Conservation (phyloP, 1,140 invertebrate species). For the Mactra quadrangularis region DNA sequence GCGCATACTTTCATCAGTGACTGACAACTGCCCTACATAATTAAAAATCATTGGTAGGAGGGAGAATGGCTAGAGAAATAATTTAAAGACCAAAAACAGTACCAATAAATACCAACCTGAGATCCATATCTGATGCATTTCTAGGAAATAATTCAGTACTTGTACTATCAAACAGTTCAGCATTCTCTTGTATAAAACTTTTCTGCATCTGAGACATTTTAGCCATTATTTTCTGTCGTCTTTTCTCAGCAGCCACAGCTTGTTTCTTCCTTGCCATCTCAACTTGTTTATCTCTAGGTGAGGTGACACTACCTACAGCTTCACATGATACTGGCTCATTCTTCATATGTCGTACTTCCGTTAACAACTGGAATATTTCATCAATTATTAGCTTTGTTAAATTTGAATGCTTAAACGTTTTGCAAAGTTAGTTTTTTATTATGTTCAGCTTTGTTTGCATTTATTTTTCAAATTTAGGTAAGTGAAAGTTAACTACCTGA, state of each 20-base stretch:
- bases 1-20: too few relatives aligned
- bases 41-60: too few relatives aligned
- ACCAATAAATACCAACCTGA: constrained; percentile 72
- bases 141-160: constrained; percentile 71
- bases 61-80: too few relatives aligned
- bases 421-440: too few relatives aligned
- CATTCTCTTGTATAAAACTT: constrained; percentile 96
- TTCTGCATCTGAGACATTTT: constrained; percentile 97
- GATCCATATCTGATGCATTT: constrained; percentile 75
- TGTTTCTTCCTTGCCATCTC: constrained; percentile 87
- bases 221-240: constrained; percentile 94
- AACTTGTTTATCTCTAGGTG: constrained; percentile 84
- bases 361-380: constrained; percentile 79
- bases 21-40: too few relatives aligned
- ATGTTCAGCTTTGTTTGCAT: too few relatives aligned
- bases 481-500: too few relatives aligned
- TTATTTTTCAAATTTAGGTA: too few relatives aligned
- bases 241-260: constrained; percentile 92
- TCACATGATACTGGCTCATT: constrained; percentile 70
- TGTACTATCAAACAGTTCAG: constrained; percentile 91
- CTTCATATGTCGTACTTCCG: constrained; percentile 76
- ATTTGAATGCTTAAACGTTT: too few relatives aligned
- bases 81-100: too few relatives aligned
- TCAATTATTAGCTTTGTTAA: too few relatives aligned
- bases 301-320: constrained; percentile 70